Conservation (phyloP, 2,113 vertebrate genomes). For the Chunga burmeisteri region DNA sequence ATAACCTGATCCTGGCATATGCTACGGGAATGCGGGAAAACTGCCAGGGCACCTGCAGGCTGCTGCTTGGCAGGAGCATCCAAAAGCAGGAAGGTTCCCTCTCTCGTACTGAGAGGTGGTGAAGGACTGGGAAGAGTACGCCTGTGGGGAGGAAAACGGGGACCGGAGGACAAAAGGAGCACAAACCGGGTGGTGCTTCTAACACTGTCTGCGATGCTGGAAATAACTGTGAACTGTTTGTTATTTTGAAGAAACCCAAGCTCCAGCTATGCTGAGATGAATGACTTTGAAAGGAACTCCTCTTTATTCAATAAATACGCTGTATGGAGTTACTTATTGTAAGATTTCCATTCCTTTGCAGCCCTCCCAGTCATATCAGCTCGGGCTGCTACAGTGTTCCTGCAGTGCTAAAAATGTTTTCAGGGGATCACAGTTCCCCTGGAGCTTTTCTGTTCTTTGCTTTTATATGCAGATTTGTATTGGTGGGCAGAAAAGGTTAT, state of each 20-base stretch:
- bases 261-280: neutral
- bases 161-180: neutral
- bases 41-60: constrained; percentile 2
- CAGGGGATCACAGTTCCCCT: neutral
- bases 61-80: neutral
- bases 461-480: neutral
- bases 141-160: neutral
- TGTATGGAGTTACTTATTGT: neutral
- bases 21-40: neutral
- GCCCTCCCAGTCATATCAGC: neutral
- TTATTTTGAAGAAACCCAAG: neutral
- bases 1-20: neutral
- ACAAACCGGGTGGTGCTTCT: neutral
- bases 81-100: neutral
- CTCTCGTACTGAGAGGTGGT: neutral
- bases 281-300: neutral
- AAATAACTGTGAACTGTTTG: neutral
- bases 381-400: neutral
- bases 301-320: neutral
- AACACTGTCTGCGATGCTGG: neutral
- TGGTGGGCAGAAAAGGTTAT: neutral
- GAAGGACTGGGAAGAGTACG: neutral
- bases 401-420: neutral
- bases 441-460: neutral
- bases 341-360: neutral